Evolutionary conservation across 1,140 invertebrate species (phyloP).

Genomic region (Liolophura sinensis): DNA sequence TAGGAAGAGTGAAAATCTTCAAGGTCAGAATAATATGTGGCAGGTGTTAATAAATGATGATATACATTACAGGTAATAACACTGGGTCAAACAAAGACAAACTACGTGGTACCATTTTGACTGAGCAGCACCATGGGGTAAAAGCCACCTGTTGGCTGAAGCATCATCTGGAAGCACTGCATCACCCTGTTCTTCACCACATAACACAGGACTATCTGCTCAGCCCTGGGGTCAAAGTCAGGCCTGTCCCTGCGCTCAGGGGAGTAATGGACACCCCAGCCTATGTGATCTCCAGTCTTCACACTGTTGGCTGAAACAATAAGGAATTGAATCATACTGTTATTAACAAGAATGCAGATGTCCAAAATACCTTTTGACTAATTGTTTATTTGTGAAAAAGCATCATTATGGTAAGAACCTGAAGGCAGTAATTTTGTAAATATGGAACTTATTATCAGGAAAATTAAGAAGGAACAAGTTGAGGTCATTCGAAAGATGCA

Average conservation of each 20-base stretch:
- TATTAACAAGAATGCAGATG: conserved; percentile 4
- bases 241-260: conserved; percentile 28
- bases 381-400: too few relatives aligned
- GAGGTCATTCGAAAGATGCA: too few relatives aligned
- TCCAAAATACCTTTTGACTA: too few relatives aligned
- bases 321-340: background rate
- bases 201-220: conserved; percentile 54
- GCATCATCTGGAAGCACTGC: conserved; percentile 45
- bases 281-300: conserved; percentile 41
- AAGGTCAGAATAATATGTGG: too few relatives aligned
- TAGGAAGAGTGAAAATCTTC: too few relatives aligned
- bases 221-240: conserved; percentile 40
- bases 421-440: too few relatives aligned
- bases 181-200: conserved; percentile 46
- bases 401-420: too few relatives aligned
- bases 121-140: conserved; percentile 48
- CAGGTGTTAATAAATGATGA: too few relatives aligned
- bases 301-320: conserved; percentile 28
- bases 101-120: conserved; percentile 32
- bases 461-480: too few relatives aligned
- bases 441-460: too few relatives aligned
- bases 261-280: conserved; percentile 50
- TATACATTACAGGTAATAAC: background rate
- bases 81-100: background rate
- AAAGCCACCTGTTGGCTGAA: conserved; percentile 56